Percentiles rank a stretch among this genome's conserved stretches.
Conservation (phyloP, 2,888 invertebrate genomes). For the Leptinotarsa juncta region DNA sequence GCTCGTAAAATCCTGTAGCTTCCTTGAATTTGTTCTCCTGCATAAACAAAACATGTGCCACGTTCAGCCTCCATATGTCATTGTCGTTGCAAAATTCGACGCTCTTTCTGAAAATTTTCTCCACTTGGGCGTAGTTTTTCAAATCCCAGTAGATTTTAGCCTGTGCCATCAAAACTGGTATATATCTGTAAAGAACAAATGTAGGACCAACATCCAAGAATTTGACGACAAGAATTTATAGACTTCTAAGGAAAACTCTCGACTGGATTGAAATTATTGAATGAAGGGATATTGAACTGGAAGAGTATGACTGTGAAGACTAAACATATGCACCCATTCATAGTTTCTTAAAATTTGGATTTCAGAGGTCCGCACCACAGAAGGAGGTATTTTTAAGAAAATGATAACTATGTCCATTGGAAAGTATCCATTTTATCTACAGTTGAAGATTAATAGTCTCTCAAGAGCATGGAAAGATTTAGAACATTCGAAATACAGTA, state of each 20-base stretch:
- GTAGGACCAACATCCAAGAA: slow-evolving; percentile 2
- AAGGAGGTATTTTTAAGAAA: too few species aligned
- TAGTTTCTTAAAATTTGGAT: too few species aligned
- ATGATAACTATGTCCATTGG: too few species aligned
- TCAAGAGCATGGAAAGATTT: too few species aligned
- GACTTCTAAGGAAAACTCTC: background rate
- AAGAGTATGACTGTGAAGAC: too few species aligned
- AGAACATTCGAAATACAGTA: too few species aligned
- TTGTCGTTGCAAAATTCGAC: slow-evolving; percentile 98
- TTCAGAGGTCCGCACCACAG: too few species aligned
- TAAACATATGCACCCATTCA: too few species aligned
- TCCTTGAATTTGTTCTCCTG: slow-evolving; percentile 99
- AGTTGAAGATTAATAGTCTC: too few species aligned
- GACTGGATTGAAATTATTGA: too few species aligned
- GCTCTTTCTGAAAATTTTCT: slow-evolving; percentile 95
- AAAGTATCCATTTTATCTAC: too few species aligned
- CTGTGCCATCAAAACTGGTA: slow-evolving; percentile 99
- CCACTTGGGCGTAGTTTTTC: slow-evolving; percentile 95
- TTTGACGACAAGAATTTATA: slow-evolving; percentile 3
- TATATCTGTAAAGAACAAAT: slow-evolving; percentile 71
- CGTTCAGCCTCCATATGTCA: slow-evolving; percentile 96
- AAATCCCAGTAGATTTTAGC: slow-evolving; percentile 99
- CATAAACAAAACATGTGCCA: slow-evolving; percentile 99
- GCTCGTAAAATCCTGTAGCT: slow-evolving; percentile 97
- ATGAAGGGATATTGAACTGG: too few species aligned